A percentile compares a stretch with the other conserved stretches of the same genome.
Conservation (phyloP, 2,797 vertebrate genomes). For the Prionace glauca region DNA sequence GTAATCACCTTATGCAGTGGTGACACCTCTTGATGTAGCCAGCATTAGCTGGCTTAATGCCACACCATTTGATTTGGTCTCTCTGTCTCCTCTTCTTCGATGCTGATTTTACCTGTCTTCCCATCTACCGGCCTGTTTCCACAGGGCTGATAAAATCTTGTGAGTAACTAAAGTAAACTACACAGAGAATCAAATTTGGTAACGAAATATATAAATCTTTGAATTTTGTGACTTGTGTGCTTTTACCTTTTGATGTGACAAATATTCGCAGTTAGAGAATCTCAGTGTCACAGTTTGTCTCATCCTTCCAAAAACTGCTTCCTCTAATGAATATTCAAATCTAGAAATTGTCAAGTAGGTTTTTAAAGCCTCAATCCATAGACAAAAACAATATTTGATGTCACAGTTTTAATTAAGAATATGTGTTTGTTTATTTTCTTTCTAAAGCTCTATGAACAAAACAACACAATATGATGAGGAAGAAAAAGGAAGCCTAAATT, state of each 20-base stretch:
- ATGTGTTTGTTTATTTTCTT: background rate
- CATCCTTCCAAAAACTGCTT: background rate
- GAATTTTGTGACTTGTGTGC: background rate
- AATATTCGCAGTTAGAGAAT: background rate
- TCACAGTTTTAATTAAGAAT: background rate
- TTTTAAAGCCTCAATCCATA: background rate
- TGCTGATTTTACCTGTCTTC: background rate
- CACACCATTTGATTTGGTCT: background rate
- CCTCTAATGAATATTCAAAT: too few species aligned
- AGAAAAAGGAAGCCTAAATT: background rate
- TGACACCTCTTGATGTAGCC: background rate
- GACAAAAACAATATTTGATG: background rate
- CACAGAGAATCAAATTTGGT: background rate
- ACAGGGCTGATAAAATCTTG: background rate
- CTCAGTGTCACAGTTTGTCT: background rate
- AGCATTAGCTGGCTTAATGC: background rate
- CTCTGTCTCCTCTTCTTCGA: too few species aligned
- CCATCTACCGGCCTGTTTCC: background rate
- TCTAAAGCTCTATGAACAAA: background rate
- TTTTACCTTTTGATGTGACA: background rate
- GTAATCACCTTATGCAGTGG: too few species aligned
- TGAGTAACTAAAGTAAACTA: background rate
- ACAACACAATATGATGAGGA: background rate
- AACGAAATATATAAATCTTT: background rate
- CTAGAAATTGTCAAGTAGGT: background rate